Evolutionary conservation across 2,888 invertebrate genomes (phyloP).

Genomic region (Amorpha juglandis): DNA sequence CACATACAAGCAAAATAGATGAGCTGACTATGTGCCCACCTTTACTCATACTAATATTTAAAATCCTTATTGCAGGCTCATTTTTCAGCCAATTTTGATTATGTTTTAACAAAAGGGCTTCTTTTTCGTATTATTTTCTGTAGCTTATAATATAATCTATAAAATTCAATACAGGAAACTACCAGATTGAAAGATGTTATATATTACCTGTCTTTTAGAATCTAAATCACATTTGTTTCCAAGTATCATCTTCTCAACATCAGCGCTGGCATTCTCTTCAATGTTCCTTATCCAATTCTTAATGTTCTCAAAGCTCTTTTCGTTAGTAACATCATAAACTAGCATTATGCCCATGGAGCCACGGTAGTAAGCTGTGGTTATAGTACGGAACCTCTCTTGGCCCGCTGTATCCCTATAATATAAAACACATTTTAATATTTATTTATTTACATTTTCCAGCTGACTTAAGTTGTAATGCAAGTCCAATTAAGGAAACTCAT

Average conservation of each 20-base stretch:
- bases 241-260: slow-evolving; percentile 99
- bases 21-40: too few relatives aligned
- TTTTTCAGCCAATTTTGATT: too few relatives aligned
- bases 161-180: too few relatives aligned
- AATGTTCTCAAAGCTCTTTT: slow-evolving; percentile 99
- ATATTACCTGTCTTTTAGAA: slow-evolving; percentile 93
- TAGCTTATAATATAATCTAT: too few relatives aligned
- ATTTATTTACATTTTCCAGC: too few relatives aligned
- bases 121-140: too few relatives aligned
- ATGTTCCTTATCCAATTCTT: slow-evolving; percentile 99
- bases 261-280: slow-evolving; percentile 99
- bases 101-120: too few relatives aligned
- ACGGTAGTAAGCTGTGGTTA: slow-evolving; percentile 99
- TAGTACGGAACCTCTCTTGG: slow-evolving; percentile 99
- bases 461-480: too few relatives aligned
- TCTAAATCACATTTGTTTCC: slow-evolving; percentile 99
- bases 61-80: too few relatives aligned
- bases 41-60: too few relatives aligned
- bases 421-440: slow-evolving; percentile 20
- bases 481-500: too few relatives aligned
- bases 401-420: slow-evolving; percentile 97
- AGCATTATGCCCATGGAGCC: slow-evolving; percentile 99
- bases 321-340: slow-evolving; percentile 99
- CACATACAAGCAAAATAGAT: too few relatives aligned
- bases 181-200: background rate